Evolutionary conservation across 2,888 invertebrate species (phyloP).

Genomic region (Rutpela maculata): DNA sequence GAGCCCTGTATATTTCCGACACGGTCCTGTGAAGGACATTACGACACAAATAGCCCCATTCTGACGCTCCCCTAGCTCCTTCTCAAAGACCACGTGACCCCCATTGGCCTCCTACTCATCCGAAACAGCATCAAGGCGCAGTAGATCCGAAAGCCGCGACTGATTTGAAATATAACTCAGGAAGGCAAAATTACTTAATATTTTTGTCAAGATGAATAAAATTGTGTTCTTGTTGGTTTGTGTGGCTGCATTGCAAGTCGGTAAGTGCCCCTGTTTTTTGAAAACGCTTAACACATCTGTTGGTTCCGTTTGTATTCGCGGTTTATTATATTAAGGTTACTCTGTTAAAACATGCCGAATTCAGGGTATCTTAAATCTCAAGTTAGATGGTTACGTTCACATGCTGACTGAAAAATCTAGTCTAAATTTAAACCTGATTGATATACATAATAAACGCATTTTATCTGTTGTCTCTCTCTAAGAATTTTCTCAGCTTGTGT

Average conservation of each 20-base stretch:
- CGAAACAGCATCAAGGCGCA: slow-evolving; percentile 11
- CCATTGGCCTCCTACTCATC: not conserved
- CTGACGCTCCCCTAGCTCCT: slow-evolving; percentile 23
- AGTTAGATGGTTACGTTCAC: no score
- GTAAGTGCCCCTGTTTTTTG: slow-evolving; percentile 14
- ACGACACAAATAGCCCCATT: slow-evolving; percentile 8
- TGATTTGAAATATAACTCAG: slow-evolving; percentile 2
- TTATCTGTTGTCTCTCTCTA: no score
- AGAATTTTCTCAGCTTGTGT: no score
- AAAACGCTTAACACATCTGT: not conserved
- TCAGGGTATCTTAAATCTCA: no score
- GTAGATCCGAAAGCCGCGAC: not conserved
- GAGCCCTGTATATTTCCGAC: not conserved
- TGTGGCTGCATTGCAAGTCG: not conserved
- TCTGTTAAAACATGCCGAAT: no score
- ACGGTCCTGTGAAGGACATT: not conserved
- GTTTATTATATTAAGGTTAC: no score
- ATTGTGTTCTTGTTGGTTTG: slow-evolving; percentile 25
- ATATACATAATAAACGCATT: not conserved
- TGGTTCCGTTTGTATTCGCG: no score
- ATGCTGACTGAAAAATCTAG: not conserved
- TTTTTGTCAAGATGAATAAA: slow-evolving; percentile 9
- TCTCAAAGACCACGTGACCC: not conserved
- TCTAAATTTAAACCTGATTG: not conserved
- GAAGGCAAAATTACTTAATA: not conserved